Base-by-base conservation (phyloP, 2,113 vertebrate genomes). In the Ancistrus triradiatus region DNA sequence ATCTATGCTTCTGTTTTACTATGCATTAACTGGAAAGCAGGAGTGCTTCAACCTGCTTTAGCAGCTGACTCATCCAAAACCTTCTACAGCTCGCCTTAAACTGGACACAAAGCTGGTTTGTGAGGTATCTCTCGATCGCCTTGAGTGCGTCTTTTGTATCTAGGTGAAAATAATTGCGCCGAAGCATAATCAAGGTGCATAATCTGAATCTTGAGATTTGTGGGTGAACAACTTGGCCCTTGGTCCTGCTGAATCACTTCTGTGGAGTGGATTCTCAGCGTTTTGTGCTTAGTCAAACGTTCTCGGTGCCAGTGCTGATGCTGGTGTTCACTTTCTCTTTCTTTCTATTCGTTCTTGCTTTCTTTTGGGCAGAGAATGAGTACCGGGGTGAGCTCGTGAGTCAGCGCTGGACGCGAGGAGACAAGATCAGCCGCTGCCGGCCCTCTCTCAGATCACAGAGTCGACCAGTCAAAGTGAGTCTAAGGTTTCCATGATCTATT, bases 311-410 rank as follows among this genome's bases (percentile, higher is more conserved):
- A 25, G 10, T 9, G 33, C 47, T 52, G 52, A 63, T 63, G 22
- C 46, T 55, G 40, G 27, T 50, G 24, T 48, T 35, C 33, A 37
- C 37, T 28, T 14, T 53, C 2, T n/a, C 21, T 50, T 53, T 49
- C 9, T 40, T 18, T 43, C 18, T 33, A 15, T 40, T 7, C 51
- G 19, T 33, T 53, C 8, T 35, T 9, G 52, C 40, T 50, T 55
- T 49, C 46, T 55, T 25, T 43, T 21, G 18, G n/a, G n/a, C 75
- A 98, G 95, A 98, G 91, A 92, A 96, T 98, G 94, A 95, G 80
- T 98, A 95, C 85, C 91, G 89, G 81, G 92, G 93, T 2, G 87
- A 95, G 88, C 91, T 98, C 88, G 88, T 97, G 89, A 98, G 81
- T 69, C 94, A 97, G 89, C 91, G 92, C 91, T 98, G 95, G 95